phyloP scores from a whole-genome alignment of 2,113 vertebrate species.

The Atlantisia rogersi region DNA sequence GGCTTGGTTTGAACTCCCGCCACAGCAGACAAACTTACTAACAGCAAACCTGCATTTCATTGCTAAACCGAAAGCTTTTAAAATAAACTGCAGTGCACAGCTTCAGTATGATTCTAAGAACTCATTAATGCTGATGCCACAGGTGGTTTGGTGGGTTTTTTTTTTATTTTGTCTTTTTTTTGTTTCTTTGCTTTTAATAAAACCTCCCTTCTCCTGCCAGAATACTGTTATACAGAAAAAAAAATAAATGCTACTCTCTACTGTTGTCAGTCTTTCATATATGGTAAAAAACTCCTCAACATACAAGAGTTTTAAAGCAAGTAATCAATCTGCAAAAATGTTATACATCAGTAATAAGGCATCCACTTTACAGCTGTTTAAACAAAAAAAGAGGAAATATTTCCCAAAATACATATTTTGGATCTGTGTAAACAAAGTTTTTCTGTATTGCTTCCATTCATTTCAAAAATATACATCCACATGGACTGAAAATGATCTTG shows the following conservation, averaged over 20 bases:
- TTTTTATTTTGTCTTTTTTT: background rate
- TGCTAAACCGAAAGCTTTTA: slow-evolving; percentile 20
- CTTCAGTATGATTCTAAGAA: slow-evolving; percentile 67
- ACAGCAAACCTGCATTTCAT: slow-evolving; percentile 62
- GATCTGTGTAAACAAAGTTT: slow-evolving; percentile 79
- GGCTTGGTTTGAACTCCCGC: slow-evolving; percentile 30
- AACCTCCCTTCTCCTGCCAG: slow-evolving; percentile 11
- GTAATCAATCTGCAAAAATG: slow-evolving; percentile 54
- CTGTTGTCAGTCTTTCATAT: slow-evolving; percentile 45
- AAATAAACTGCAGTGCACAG: slow-evolving; percentile 58
- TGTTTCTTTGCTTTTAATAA: background rate
- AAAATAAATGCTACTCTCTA: slow-evolving; percentile 30
- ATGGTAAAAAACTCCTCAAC: slow-evolving; percentile 57
- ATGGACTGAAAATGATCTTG: slow-evolving; percentile 58
- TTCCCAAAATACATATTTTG: slow-evolving; percentile 60
- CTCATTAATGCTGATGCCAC: slow-evolving; percentile 44
- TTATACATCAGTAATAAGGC: slow-evolving; percentile 58
- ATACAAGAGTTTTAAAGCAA: slow-evolving; percentile 47
- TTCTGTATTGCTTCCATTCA: slow-evolving; percentile 43
- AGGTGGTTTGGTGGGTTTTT: slow-evolving; percentile 14
- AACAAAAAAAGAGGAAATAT: slow-evolving; percentile 46
- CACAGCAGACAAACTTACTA: slow-evolving; percentile 58
- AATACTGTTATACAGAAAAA: slow-evolving; percentile 51
- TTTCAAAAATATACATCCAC: slow-evolving; percentile 59
- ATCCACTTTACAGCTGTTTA: slow-evolving; percentile 53